Percentiles rank a stretch among this genome's conserved stretches.
Conservation (phyloP, 2,113 vertebrate genomes). For the Plecotus auritus region DNA sequence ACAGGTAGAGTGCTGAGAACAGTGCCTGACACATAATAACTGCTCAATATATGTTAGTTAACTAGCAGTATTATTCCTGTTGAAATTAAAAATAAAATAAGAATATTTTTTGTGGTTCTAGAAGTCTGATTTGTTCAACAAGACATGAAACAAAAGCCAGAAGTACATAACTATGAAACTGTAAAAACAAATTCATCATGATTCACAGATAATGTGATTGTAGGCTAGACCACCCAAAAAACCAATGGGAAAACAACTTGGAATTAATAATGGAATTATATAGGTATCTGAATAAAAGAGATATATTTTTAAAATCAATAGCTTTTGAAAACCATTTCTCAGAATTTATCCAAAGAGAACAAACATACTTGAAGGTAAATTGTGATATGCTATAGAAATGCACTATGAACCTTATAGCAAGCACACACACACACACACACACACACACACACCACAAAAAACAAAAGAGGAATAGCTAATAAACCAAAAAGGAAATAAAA, state of each 20-base stretch:
- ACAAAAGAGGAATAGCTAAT: background rate
- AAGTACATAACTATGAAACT: background rate
- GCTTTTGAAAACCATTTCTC: background rate
- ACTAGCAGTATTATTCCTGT: background rate
- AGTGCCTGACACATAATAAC: background rate
- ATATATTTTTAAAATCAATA: background rate
- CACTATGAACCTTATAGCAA: background rate
- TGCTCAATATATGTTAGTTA: background rate
- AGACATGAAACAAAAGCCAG: background rate
- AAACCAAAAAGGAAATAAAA: background rate
- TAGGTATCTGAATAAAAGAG: background rate
- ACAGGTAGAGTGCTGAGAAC: background rate
- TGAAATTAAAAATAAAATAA: constrained; percentile 28
- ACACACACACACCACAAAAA: no score
- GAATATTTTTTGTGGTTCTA: background rate
- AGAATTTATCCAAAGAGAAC: background rate
- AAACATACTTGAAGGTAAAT: background rate
- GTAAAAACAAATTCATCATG: background rate
- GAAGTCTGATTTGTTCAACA: background rate
- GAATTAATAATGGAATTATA: constrained; percentile 10
- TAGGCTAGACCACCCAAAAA: background rate
- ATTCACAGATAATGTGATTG: background rate
- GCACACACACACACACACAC: background rate
- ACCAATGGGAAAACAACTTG: background rate
- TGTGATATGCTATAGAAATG: background rate